phyloP scores from a whole-genome alignment of 1,140 invertebrate species.

The Pseudomyrmex concolor region DNA sequence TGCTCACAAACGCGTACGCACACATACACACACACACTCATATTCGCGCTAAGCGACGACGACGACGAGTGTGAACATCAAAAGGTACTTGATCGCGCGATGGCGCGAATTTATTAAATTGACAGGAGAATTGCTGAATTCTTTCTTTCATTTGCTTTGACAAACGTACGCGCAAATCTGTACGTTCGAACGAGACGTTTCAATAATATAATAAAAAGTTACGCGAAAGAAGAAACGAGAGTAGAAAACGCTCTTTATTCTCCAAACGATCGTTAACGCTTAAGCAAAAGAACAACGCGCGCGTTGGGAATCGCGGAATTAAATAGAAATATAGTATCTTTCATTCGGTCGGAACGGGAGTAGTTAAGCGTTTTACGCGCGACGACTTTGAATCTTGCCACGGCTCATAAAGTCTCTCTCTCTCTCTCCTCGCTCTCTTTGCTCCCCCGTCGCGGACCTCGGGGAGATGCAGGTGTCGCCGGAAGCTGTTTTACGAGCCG shows the following conservation, averaged over 20 bases:
- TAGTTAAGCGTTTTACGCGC: constrained; percentile 62
- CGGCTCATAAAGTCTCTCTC: constrained; percentile 67
- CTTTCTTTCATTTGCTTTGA: no score
- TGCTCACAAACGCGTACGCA: constrained; percentile 16
- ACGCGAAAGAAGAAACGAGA: background rate
- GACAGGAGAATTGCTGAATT: no score
- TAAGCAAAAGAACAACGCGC: background rate
- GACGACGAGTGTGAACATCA: constrained; percentile 3
- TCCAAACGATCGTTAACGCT: constrained; percentile 28
- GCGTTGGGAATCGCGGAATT: constrained; percentile 48
- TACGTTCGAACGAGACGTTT: background rate
- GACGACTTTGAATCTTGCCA: constrained; percentile 64
- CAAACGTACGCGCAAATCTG: no score
- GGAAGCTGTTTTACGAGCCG: constrained; percentile 71
- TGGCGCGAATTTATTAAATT: background rate
- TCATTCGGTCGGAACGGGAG: constrained; percentile 27
- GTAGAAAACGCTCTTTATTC: background rate
- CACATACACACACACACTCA: background rate
- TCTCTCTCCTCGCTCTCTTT: background rate
- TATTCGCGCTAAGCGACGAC: background rate
- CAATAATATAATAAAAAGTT: background rate
- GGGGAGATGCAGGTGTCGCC: constrained; percentile 65
- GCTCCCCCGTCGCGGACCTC: background rate
- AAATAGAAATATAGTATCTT: constrained; percentile 61
- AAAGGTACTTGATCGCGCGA: background rate